These are phyloP conservation scores for Imbricaverruca yamaguchii DNA, from an alignment of 2,888 invertebrate genomes.

Conservation along the genomic window DNA sequence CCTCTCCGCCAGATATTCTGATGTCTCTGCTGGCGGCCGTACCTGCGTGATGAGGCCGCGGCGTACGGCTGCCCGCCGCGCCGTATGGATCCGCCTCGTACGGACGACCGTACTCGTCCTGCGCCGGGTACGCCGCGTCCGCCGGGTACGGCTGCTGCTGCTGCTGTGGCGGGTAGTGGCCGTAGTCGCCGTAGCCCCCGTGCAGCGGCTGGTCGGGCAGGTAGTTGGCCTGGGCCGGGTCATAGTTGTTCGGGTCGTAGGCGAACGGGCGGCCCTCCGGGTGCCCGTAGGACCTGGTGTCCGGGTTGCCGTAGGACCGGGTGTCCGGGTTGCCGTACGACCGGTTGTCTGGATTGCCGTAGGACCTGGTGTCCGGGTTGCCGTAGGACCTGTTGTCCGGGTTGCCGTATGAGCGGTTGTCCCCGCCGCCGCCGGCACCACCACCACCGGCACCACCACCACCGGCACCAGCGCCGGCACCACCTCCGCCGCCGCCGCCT, in stretches of 20 bases:
- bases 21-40: constrained; percentile 40
- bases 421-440: constrained; percentile 26
- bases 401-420: constrained; percentile 26
- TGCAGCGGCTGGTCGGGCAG: constrained; percentile 45
- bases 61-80: constrained; percentile 79
- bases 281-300: constrained; percentile 32
- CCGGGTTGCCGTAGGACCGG: constrained; percentile 61
- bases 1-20: too few relatives aligned
- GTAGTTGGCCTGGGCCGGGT: constrained; percentile 35
- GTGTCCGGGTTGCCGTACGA: constrained; percentile 31
- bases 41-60: constrained; percentile 80
- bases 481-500: constrained; percentile 36
- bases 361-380: constrained; percentile 25
- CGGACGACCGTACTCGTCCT: constrained; percentile 39
- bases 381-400: constrained; percentile 31
- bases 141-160: constrained; percentile 22
- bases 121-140: constrained; percentile 24
- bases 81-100: constrained; percentile 65
- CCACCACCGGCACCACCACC: neutral
- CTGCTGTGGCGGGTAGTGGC: constrained; percentile 59
- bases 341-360: constrained; percentile 28
- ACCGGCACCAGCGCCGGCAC: constrained; percentile 7
- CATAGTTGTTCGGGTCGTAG: constrained; percentile 34
- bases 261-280: constrained; percentile 33
- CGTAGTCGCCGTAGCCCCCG: constrained; percentile 72